These are phyloP conservation scores for Steinernema feltiae DNA, from an alignment of 1,140 invertebrate species.

Conservation along the genomic window DNA sequence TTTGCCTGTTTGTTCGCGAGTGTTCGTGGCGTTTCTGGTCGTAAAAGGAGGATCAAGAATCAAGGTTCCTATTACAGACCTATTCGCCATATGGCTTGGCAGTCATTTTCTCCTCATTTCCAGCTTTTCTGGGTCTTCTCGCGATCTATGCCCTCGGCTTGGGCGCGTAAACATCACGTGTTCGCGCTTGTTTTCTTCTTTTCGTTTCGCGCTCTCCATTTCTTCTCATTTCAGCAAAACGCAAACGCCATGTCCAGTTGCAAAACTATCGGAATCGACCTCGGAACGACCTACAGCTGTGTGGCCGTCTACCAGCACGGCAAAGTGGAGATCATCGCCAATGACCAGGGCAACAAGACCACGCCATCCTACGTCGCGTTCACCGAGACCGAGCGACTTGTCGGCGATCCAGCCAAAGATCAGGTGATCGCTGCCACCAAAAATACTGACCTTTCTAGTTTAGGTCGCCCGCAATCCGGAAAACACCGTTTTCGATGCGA, in stretches of 20 bases:
- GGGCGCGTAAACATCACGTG: neutral
- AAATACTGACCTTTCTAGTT: too few relatives aligned
- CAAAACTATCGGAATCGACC: constrained; percentile 88
- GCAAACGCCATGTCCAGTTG: constrained; percentile 30
- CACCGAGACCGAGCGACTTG: constrained; percentile 74
- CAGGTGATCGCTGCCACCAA: too few relatives aligned
- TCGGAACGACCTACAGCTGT: constrained; percentile 93
- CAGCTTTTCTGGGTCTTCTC: neutral
- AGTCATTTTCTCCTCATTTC: neutral
- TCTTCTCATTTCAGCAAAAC: neutral
- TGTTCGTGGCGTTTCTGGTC: too few relatives aligned
- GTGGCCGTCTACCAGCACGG: constrained; percentile 65
- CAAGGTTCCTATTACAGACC: too few relatives aligned
- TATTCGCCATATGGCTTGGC: too few relatives aligned
- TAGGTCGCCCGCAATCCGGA: constrained; percentile 72
- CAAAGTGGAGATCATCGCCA: constrained; percentile 80
- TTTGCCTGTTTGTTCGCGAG: neutral
- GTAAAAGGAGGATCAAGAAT: too few relatives aligned
- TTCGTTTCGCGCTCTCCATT: neutral
- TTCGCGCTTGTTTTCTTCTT: neutral
- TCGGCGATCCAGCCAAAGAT: constrained; percentile 69
- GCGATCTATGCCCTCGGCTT: neutral
- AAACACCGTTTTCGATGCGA: constrained; percentile 79
- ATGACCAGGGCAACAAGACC: constrained; percentile 79
- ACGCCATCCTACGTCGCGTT: constrained; percentile 82